Conservation (phyloP, 2,113 vertebrate genomes). For the Sorex fumeus region DNA sequence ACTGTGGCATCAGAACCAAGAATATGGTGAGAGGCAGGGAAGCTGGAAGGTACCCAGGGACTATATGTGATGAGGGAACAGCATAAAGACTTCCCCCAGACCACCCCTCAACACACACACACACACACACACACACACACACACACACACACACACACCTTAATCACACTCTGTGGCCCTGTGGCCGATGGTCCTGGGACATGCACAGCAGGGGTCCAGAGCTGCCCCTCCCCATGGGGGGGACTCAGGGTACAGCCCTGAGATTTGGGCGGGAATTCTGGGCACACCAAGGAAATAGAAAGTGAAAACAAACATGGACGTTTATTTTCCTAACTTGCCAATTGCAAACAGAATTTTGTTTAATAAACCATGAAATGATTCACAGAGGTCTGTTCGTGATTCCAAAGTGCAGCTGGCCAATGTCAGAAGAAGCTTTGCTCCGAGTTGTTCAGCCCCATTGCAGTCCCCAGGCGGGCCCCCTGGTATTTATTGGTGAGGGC, state of each 20-base stretch:
- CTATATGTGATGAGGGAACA: no score
- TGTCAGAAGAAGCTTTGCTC: constrained; percentile 84
- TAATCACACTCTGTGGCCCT: constrained; percentile 86
- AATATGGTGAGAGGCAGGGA: no score
- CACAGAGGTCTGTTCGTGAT: constrained; percentile 90
- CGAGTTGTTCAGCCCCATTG: constrained; percentile 80
- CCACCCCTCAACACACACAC: no score
- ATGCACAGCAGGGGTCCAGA: constrained; percentile 86
- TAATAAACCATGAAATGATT: constrained; percentile 92
- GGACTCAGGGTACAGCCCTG: constrained; percentile 87
- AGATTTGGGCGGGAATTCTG: constrained; percentile 85
- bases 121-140: not conserved
- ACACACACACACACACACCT: not conserved
- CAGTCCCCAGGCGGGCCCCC: constrained; percentile 83
- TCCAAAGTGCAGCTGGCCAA: constrained; percentile 88
- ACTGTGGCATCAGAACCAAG: no score
- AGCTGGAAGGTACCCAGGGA: no score
- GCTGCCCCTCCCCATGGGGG: constrained; percentile 86
- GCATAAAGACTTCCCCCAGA: no score
- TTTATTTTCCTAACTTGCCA: constrained; percentile 91
- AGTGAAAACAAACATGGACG: constrained; percentile 89
- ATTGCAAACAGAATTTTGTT: constrained; percentile 90
- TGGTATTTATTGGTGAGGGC: constrained; percentile 83
- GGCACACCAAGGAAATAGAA: constrained; percentile 89
- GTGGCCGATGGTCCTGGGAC: constrained; percentile 89